Base-by-base conservation (phyloP, 2,888 invertebrate genomes). In the Bimastos eiseni region DNA sequence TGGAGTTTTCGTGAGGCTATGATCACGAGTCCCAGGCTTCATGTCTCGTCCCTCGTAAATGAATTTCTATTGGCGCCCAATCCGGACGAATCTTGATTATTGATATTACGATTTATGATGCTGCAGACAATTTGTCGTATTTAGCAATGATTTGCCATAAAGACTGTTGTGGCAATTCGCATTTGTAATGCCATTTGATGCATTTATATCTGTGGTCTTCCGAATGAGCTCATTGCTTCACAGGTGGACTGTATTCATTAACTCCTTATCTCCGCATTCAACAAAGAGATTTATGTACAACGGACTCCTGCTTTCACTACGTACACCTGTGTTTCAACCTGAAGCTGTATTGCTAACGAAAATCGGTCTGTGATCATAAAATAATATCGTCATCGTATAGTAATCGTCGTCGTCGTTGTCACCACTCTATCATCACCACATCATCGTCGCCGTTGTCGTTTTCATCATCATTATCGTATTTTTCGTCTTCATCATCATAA, bases 401-500 rank as follows among this genome's bases (percentile, higher is more conserved):
- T 70, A 4, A 70, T 70, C 30, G 70, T n/a, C 70, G 70, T 70
- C n/a, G 70, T 70, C 13, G 6, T 34, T n/a, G 41, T 49, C 86
- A 86, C 15, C 86, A 37, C 44, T 6, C 4, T 19, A 89, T 89
- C 89, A 41, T 41, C 89, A 70, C 13, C 11, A 17, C 49, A 49
- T 19, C 49, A 70, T n/a, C n/a, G n/a, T 70, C 30, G 11, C 1
- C 30, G n/a, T 70, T 8, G 70, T 70, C n/a, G 6, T 49, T 15
- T 11, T 49, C 86, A 36, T 86, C 86, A 24, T 86, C 37, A 86
- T 33, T 17, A 34, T 86, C 86, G 17, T 86, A 2, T 1, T 86
- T 36, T 33, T 89, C 6, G 21, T 41, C 89, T 15, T 89, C 89
- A 19, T 89, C 19, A 89, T 38, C 89, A 41, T 89, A 41, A 70